Base-by-base conservation (phyloP, 2,888 invertebrate species). In the Agonopterix subpropinquella region DNA sequence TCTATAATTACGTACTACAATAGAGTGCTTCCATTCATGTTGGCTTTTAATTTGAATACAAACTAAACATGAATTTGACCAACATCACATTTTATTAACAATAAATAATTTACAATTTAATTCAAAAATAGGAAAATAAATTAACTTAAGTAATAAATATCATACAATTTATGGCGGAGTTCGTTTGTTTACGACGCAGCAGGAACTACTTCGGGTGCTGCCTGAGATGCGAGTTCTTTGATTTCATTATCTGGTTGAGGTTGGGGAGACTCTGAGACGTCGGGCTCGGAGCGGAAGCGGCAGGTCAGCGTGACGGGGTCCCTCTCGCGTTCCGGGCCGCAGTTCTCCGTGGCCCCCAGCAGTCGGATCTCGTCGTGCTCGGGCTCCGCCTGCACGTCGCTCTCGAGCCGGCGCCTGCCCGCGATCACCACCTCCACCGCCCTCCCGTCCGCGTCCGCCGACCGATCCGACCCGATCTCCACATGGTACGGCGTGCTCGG, bases 401-500 rank as follows among this genome's bases (percentile, higher is more conserved):
- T 54, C 15, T 77, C 76, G 15, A 65, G 53, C 11, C 74, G 71
- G 41, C 77, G 68, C 11, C 79, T 64, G 2, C 82, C 78, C 0
- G 84, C 73, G 43, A 87, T 86, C 51, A 84, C 78, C 35, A 88
- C 84, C 51, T 84, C 86, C 4, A 65, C 77, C 2, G 72, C 74
- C 1, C 75, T 64, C 4, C 73, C 77, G 44, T 76, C 79, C 2
- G 68, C 71, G 7, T 61, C 73, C 8, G 64, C 68, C 41, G 65
- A 64, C 43, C 75, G 61, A 18, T 76, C 73, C 15, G 57, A 64
- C 1, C 80, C 81, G 52, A 93, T 92, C 64, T 93, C 93, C 15
- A 93, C 93, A 49, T 90, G 90, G 59, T 93, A 93, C 2, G 93
- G 93, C 4, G 91, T 91, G 61, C 90, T 91, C 0, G 93, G 92